Percentiles rank a stretch among this genome's conserved stretches.
Conservation (phyloP, 2,888 invertebrate genomes). For the Volucella zonaria region DNA sequence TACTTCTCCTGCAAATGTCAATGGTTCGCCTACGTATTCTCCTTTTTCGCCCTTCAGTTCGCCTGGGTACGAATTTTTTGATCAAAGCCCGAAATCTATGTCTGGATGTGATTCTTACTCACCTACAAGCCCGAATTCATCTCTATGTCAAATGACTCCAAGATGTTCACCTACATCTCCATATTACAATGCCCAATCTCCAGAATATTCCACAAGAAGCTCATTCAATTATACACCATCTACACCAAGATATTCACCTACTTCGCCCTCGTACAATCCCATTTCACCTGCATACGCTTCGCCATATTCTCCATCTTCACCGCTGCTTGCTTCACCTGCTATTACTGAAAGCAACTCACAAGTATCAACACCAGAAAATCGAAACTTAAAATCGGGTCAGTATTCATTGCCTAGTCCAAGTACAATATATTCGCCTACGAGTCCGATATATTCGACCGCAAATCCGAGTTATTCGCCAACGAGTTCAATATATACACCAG, state of each 20-base stretch:
- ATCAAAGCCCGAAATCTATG: slow-evolving; percentile 88
- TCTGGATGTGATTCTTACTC: slow-evolving; percentile 86
- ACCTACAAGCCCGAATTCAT: slow-evolving; percentile 85
- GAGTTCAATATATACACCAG: slow-evolving; percentile 78
- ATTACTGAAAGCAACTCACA: slow-evolving; percentile 15
- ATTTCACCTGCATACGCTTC: slow-evolving; percentile 41
- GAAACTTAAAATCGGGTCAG: slow-evolving; percentile 56
- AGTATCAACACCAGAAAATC: slow-evolving; percentile 9
- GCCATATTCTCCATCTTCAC: slow-evolving; percentile 80
- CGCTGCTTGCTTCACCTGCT: slow-evolving; percentile 86
- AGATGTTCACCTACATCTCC: slow-evolving; percentile 89
- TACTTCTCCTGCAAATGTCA: not conserved
- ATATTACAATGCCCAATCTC: slow-evolving; percentile 87
- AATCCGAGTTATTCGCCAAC: not conserved
- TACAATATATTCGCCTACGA: not conserved
- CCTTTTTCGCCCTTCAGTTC: slow-evolving; percentile 88
- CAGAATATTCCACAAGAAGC: slow-evolving; percentile 83
- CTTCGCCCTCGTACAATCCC: slow-evolving; percentile 76
- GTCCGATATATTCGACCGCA: not conserved
- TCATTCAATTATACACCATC: slow-evolving; percentile 85
- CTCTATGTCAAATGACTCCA: slow-evolving; percentile 89
- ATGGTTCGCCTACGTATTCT: slow-evolving; percentile 83
- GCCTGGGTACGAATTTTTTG: slow-evolving; percentile 83
- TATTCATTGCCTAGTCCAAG: slow-evolving; percentile 84
- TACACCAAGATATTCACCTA: slow-evolving; percentile 84